Base-by-base conservation (phyloP, 2,888 invertebrate species). In the Pachymerium ferrugineum region DNA sequence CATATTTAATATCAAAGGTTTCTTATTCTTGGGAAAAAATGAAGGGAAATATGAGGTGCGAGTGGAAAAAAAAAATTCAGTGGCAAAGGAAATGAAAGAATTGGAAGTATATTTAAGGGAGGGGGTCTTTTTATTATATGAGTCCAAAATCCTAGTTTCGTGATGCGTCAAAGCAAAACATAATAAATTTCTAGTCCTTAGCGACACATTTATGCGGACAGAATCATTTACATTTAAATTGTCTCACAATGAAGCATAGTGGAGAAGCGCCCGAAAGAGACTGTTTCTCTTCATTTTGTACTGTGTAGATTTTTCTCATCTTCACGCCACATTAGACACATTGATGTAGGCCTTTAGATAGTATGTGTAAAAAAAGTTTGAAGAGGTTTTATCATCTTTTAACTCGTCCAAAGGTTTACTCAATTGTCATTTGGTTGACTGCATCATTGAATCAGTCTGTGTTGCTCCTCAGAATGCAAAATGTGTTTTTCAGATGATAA, bases 1-100 rank as follows among this genome's bases (percentile, higher is more conserved):
- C 47, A 47, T 47, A 47, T 47, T 47, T n/a, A 47, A 47, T 47
- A 47, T 47, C 47, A 47, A 47, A 47, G 47, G 47, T 47, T 47
- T 47, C 16, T 47, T 47, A n/a, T 47, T 10, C 47, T 47, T 47
- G 3, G 47, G 47, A n/a, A 22, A 16, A 5, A 47, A n/a, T 8
- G 47, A 16, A 22, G 38, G 22, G 22, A 47, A 22, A 47, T 22
- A 22, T 47, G 47, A 47, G 47, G 47, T 19, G 1, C 47, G 19
- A 47, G 47, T 22, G 16, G 3, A 47, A 22, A 47, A 22, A 22
- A 22, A 47, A 19, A 22, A n/a, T n/a, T n/a, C n/a, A 22, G 19
- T 22, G 22, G 22, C 16, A 47, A 47, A 19, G 22, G 47, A 47
- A 47, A 47, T 47, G 47, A 47, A 47, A 47, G 47, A 47, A 47